phyloP scores from a whole-genome alignment of 1,140 invertebrate genomes.

The Caenorhabditis latens region DNA sequence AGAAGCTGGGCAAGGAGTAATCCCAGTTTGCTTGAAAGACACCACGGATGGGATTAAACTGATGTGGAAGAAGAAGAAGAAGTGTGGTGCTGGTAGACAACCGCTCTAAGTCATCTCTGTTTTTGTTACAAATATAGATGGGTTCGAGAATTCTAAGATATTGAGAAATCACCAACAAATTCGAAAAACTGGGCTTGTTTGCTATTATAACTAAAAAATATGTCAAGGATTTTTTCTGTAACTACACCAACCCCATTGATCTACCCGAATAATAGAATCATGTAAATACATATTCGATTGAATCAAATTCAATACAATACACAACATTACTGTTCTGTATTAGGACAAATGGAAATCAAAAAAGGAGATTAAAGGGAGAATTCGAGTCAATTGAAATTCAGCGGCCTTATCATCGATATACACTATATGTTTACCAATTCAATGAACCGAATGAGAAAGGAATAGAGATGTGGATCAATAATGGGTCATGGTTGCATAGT shows the following conservation, averaged over 20 bases:
- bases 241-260: too few relatives aligned
- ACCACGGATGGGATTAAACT: constrained; percentile 45
- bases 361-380: constrained; percentile 12
- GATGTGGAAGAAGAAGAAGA: background rate
- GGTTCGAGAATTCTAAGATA: background rate
- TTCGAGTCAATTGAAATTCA: constrained; percentile 42
- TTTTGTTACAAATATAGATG: constrained; percentile 4
- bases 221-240: too few relatives aligned
- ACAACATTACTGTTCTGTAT: background rate
- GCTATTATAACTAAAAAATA: too few relatives aligned
- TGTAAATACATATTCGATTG: background rate
- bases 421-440: constrained; percentile 28
- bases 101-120: background rate
- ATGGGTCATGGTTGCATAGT: constrained; percentile 13
- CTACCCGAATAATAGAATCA: too few relatives aligned
- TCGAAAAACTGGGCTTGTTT: too few relatives aligned
- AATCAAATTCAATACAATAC: constrained; percentile 1
- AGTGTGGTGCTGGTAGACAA: background rate
- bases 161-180: too few relatives aligned
- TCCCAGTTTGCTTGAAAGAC: constrained; percentile 16
- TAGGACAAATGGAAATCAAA: background rate
- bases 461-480: background rate
- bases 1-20: constrained; percentile 23
- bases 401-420: constrained; percentile 43
- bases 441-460: background rate